phyloP scores from a whole-genome alignment of 2,888 invertebrate genomes.

The Parnassius smintheus region DNA sequence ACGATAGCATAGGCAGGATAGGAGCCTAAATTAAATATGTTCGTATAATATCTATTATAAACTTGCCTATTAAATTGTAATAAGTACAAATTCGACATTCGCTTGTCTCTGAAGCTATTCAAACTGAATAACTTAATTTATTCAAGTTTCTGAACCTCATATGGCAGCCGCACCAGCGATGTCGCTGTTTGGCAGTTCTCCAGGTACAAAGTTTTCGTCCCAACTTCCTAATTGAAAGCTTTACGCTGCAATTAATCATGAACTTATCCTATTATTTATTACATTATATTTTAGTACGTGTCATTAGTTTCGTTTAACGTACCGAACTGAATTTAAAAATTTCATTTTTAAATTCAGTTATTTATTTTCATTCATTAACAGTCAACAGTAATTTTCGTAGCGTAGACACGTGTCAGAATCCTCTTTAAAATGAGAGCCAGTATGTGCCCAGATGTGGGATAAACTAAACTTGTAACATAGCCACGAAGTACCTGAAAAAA shows the following conservation, averaged over 20 bases:
- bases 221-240: conserved; percentile 26
- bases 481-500: too few relatives aligned
- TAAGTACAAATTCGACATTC: conserved; percentile 4
- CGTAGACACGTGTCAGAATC: too few relatives aligned
- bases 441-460: too few relatives aligned
- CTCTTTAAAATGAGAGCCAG: too few relatives aligned
- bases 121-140: conserved; percentile 26
- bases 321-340: too few relatives aligned
- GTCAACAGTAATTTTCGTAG: too few relatives aligned
- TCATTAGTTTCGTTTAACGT: too few relatives aligned
- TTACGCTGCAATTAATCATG: conserved; percentile 17
- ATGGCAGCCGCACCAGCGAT: conserved; percentile 14
- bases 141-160: conserved; percentile 20
- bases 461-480: too few relatives aligned
- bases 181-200: conserved; percentile 20
- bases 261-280: neutral
- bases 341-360: too few relatives aligned
- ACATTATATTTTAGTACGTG: neutral
- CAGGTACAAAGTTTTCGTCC: conserved; percentile 21
- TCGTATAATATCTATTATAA: neutral
- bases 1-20: too few relatives aligned
- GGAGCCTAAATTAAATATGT: too few relatives aligned
- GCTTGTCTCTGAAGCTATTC: conserved; percentile 12
- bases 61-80: neutral
- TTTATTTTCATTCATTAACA: too few relatives aligned